phyloP scores from a whole-genome alignment of 1,140 invertebrate species.

The Phenacoccus solenopsis region DNA sequence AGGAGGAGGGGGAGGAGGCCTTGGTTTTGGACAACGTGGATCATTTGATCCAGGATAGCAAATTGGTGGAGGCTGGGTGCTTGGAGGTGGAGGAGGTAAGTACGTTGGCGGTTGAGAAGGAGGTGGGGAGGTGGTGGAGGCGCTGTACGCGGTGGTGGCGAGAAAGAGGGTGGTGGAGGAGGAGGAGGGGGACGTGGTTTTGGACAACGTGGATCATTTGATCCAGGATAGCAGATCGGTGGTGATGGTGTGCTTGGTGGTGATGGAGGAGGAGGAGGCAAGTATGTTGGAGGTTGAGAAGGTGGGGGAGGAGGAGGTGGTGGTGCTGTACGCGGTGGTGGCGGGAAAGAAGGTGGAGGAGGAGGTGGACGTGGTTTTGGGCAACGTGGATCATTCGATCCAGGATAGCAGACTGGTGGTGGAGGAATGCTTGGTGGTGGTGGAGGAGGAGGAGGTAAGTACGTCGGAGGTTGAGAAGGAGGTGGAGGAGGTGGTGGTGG shows the following conservation, averaged over 20 bases:
- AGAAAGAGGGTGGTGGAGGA: constrained; percentile 31
- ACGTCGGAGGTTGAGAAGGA: constrained; percentile 17
- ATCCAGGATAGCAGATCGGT: constrained; percentile 28
- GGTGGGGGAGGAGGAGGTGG: constrained; percentile 22
- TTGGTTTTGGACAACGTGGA: constrained; percentile 32
- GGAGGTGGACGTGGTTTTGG: constrained; percentile 27
- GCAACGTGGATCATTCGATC: constrained; percentile 34
- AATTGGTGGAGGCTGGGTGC: constrained; percentile 24
- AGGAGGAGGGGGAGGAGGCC: constrained; percentile 21
- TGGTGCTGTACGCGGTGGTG: constrained; percentile 26
- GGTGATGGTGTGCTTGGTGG: constrained; percentile 17
- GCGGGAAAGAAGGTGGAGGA: constrained; percentile 20
- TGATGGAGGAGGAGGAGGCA: constrained; percentile 23
- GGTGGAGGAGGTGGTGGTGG: too few relatives aligned
- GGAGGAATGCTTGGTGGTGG: constrained; percentile 26
- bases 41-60: constrained; percentile 33
- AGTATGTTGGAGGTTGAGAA: constrained; percentile 24
- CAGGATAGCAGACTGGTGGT: constrained; percentile 28
- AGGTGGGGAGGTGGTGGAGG: too few relatives aligned
- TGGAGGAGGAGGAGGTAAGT: constrained; percentile 21
- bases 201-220: constrained; percentile 29
- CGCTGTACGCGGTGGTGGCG: constrained; percentile 22
- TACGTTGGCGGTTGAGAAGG: constrained; percentile 19
- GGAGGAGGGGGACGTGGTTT: constrained; percentile 23
- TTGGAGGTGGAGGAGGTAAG: constrained; percentile 22